phyloP scores from a whole-genome alignment of 2,888 invertebrate species.

The Phortica okadai region DNA sequence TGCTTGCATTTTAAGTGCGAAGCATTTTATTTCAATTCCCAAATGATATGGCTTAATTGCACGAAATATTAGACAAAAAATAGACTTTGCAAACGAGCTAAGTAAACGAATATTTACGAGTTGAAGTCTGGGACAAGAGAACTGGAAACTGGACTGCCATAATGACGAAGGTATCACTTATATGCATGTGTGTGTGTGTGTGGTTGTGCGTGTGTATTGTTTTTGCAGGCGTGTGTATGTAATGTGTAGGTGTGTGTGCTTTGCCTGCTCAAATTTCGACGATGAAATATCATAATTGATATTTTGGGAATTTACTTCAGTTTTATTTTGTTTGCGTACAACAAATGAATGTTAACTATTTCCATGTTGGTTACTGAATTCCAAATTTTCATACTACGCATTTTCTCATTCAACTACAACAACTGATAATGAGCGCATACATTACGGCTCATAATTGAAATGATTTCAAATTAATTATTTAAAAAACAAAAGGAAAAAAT shows the following conservation, averaged over 20 bases:
- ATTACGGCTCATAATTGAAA: constrained; percentile 9
- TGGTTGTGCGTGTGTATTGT: not conserved
- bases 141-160: not conserved
- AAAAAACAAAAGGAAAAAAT: constrained; percentile 7
- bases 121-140: not conserved
- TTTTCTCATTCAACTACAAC: not conserved
- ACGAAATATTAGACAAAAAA: constrained; percentile 42
- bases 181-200: not conserved
- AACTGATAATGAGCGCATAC: constrained; percentile 1
- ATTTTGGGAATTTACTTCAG: constrained; percentile 55
- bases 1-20: constrained; percentile 57
- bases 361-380: not conserved
- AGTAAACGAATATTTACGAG: constrained; percentile 22
- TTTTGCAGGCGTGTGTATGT: not conserved
- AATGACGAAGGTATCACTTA: not conserved
- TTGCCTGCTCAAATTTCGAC: not conserved
- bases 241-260: not conserved
- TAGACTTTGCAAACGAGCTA: not conserved
- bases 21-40: constrained; percentile 38
- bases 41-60: constrained; percentile 58
- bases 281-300: constrained; percentile 57
- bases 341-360: constrained; percentile 62
- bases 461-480: constrained; percentile 28
- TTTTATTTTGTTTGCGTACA: constrained; percentile 55
- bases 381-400: not conserved